Conservation (phyloP, 2,888 invertebrate species). For the Hoplodrina blanda region DNA sequence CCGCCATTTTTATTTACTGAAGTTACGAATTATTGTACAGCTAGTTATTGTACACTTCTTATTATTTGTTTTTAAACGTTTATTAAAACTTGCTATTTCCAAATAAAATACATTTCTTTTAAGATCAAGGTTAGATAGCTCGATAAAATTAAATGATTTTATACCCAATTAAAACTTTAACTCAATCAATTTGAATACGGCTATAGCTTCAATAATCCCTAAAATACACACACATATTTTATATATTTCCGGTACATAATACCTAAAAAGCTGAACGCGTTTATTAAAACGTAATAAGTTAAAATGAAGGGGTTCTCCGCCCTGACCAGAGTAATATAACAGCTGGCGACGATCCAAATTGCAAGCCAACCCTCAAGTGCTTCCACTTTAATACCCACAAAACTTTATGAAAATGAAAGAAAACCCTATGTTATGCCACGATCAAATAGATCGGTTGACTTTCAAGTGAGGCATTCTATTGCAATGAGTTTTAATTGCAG, state of each 20-base stretch:
- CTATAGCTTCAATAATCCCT: too few species aligned
- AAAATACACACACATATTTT: too few species aligned
- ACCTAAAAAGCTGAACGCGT: conserved; percentile 55
- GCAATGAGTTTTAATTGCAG: conserved; percentile 1
- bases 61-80: too few species aligned
- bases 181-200: too few species aligned
- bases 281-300: conserved; percentile 80
- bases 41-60: too few species aligned
- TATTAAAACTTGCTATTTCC: too few species aligned
- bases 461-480: neutral
- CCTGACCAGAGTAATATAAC: conserved; percentile 71
- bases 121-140: too few species aligned
- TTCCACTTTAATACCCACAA: conserved; percentile 81
- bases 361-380: conserved; percentile 71
- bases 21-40: too few species aligned
- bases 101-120: too few species aligned
- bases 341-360: conserved; percentile 78
- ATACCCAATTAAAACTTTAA: too few species aligned
- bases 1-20: too few species aligned
- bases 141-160: too few species aligned
- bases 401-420: conserved; percentile 84
- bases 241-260: conserved; percentile 27
- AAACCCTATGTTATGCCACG: conserved; percentile 45
- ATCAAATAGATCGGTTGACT: conserved; percentile 22
- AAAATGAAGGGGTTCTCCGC: conserved; percentile 73